Percentiles rank a stretch among this genome's conserved stretches.
These are phyloP conservation scores for Daktulosphaira vitifoliae DNA, from an alignment of 1,140 invertebrate genomes.

Conservation along the genomic window DNA sequence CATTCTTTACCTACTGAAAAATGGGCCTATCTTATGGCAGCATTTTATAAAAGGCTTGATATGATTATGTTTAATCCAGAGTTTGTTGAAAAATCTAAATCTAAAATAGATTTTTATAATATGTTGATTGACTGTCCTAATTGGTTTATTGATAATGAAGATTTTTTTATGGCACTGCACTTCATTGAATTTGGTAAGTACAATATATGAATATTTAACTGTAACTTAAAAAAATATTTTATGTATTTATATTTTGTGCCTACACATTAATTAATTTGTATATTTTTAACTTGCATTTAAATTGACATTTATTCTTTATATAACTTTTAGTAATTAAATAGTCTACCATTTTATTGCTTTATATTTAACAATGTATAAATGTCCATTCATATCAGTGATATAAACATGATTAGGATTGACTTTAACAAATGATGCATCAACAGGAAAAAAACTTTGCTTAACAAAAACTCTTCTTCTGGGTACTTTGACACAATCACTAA, in stretches of 20 bases:
- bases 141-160: slow-evolving; percentile 14
- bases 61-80: slow-evolving; percentile 1
- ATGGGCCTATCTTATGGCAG: slow-evolving; percentile 18
- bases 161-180: slow-evolving; percentile 10
- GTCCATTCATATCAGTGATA: slow-evolving; percentile 11
- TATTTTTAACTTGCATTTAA: too few species aligned
- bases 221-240: too few species aligned
- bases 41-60: slow-evolving; percentile 1
- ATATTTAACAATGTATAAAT: slow-evolving; percentile 27
- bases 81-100: background rate
- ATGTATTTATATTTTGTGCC: too few species aligned
- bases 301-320: too few species aligned
- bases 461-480: slow-evolving; percentile 30
- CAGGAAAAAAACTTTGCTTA: slow-evolving; percentile 25
- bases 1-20: slow-evolving; percentile 10
- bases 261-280: too few species aligned
- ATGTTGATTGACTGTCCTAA: background rate
- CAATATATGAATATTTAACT: background rate
- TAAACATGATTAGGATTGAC: slow-evolving; percentile 25
- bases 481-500: slow-evolving; percentile 25
- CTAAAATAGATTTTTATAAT: slow-evolving; percentile 1
- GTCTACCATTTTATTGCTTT: slow-evolving; percentile 18
- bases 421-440: slow-evolving; percentile 28
- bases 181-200: slow-evolving; percentile 23
- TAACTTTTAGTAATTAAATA: too few species aligned